Base-by-base conservation (phyloP, 2,113 vertebrate genomes). In the Lynx canadensis region DNA sequence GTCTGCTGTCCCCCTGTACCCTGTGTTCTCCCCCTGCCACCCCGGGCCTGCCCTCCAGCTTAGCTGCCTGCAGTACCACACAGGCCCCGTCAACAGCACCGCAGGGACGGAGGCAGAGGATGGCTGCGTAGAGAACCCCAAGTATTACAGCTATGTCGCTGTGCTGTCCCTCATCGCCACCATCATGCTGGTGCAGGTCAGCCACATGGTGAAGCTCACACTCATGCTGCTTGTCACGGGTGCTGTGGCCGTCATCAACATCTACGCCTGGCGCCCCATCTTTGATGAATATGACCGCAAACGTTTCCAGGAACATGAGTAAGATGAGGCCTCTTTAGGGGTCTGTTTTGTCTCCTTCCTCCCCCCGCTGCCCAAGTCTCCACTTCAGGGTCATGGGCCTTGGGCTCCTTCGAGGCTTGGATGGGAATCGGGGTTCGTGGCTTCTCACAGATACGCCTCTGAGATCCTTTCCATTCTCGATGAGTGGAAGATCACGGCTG, bases 131-230 rank as follows among this genome's bases (percentile, higher is more conserved):
- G 98, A 99, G 74, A 99, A 99, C 98, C 99, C 99, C 71, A 99
- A 99, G 57, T 99, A 99, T 96, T 99, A 99, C 99, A 99, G 98
- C 98, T 99, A 99, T 84, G 99, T 99, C 1, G 99, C 99, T 0
- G 99, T 99, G 94, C 98, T 99, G 98, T 99, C 99, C 1, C 99
- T 99, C 45, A 98, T 99, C 7, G 99, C 99, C 81, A 99, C 99
- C 65, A 98, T 99, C 97, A 99, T 99, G 99, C 98, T 99, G 97
- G 99, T 99, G 76, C 99, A 99, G 98, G 99, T 99, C 98, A 99
- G 99, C 98, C 99, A 99, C 98, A 99, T 99, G 98, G 99, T 99
- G 94, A 99, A 99, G 98, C 98, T 99, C 94, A 99, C 99, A 0
- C 99, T 99, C 93, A 99, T 99, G 99, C 97, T 99, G 97, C 98